A percentile compares a stretch with the other conserved stretches of the same genome.
These are phyloP conservation scores for Rhaphigaster nebulosa DNA, from an alignment of 2,888 invertebrate genomes.

Conservation along the genomic window DNA sequence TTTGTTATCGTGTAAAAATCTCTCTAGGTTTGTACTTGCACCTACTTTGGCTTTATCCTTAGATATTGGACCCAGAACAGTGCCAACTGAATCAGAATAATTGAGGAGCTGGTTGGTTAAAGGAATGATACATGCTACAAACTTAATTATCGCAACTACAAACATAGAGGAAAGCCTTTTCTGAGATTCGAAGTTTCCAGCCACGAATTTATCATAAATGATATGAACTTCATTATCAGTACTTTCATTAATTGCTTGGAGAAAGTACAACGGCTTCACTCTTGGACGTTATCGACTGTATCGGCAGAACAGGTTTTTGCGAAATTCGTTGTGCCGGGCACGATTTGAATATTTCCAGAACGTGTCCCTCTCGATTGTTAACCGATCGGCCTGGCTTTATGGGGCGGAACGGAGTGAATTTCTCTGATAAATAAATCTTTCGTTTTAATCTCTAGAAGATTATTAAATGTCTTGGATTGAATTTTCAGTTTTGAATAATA, in stretches of 20 bases:
- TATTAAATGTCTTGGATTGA: neutral
- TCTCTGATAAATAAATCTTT: neutral
- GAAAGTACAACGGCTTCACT: neutral
- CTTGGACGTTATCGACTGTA: neutral
- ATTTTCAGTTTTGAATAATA: neutral
- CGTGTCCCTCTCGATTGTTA: slow-evolving; percentile 5
- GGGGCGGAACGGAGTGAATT: neutral
- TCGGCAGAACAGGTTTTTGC: neutral
- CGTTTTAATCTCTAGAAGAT: neutral
- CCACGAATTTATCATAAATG: neutral
- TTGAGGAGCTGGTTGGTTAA: no score
- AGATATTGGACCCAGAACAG: no score
- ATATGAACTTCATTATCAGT: neutral
- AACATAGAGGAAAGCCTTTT: no score
- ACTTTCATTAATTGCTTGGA: neutral
- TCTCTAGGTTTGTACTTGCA: no score
- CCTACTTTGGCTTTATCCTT: no score
- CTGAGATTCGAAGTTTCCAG: neutral
- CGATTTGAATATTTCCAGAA: neutral
- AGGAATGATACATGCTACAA: no score
- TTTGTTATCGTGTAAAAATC: no score
- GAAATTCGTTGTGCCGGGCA: neutral
- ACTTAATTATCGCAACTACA: no score
- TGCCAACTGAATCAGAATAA: no score
- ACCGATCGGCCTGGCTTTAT: neutral